These are phyloP conservation scores for Strix aluco DNA, from an alignment of 2,113 vertebrate species.

Conservation along the genomic window DNA sequence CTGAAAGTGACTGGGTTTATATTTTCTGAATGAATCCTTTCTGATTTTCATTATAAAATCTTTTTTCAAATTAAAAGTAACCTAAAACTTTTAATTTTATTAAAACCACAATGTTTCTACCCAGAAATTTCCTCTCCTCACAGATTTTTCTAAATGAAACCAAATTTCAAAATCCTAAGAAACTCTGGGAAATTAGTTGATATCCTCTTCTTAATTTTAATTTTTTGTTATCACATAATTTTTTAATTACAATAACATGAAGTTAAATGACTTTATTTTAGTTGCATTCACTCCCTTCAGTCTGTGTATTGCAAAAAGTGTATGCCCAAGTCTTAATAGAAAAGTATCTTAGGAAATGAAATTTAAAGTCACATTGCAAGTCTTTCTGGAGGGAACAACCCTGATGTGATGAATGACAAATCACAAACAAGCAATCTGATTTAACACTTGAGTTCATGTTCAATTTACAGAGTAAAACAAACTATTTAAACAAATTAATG, in stretches of 20 bases:
- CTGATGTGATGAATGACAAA: neutral
- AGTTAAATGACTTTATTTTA: neutral
- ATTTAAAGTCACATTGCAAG: neutral
- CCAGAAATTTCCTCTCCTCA: neutral
- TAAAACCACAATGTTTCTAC: neutral
- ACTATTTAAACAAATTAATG: neutral
- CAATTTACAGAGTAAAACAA: neutral
- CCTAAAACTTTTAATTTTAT: neutral
- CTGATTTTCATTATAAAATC: neutral
- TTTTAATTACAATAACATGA: too few relatives aligned
- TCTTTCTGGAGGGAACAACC: neutral
- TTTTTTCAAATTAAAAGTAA: neutral
- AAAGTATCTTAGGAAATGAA: neutral
- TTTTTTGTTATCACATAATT: too few relatives aligned
- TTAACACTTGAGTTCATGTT: conserved; percentile 1
- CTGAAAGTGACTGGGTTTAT: neutral
- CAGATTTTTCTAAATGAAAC: neutral
- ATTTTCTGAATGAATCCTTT: neutral
- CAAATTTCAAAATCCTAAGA: neutral
- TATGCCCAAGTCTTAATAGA: neutral
- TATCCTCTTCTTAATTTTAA: neutral
- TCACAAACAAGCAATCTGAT: neutral
- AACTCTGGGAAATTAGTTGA: neutral
- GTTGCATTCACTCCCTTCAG: neutral
- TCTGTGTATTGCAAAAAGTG: neutral